Base-by-base conservation (phyloP, 2,888 invertebrate species). In the Orthonychiurus folsomi region DNA sequence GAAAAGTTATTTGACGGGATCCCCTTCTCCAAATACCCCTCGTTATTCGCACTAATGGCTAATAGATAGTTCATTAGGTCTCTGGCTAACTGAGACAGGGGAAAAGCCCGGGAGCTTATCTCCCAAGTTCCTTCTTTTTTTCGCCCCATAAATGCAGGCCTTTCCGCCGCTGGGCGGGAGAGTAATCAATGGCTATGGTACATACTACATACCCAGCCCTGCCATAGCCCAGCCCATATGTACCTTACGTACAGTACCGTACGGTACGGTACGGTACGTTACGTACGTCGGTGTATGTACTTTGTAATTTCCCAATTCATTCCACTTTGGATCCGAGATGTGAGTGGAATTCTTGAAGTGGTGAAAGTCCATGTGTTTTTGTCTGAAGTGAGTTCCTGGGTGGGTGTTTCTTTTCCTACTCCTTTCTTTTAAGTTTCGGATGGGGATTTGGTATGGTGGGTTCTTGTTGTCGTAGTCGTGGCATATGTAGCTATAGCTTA, bases 61-160 rank as follows among this genome's bases (percentile, higher is more conserved):
- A 52, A 52, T 52, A 52, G 52, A 52, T 52, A 52, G 52, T 52
- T 52, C 52, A 52, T 52, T 52, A 52, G 5, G 52, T n/a, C 24
- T n/a, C 52, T 52, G 52, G 20, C 20, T 52, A 20, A 9, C 9
- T 5, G 20, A 52, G 24, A 52, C 3, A 52, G 52, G 24, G 20
- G n/a, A 52, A 23, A 52, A 52, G 52, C 52, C 37, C 15, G 9
- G 37, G 37, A 37, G 37, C 37, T 37, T 37, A 37, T 37, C 37
- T 37, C 37, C 15, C 15, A 9, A 9, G n/a, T n/a, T n/a, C n/a
- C n/a, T n/a, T n/a, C n/a, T n/a, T n/a, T n/a, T n/a, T n/a, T n/a
- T n/a, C n/a, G 37, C 37, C 37, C 37, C 15, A 37, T 15, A 37
- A 37, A 37, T 37, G 15, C 5, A 37, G 5, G 37, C 37, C 15